Conservation (phyloP, 1,140 invertebrate genomes). For the Metopolophium dirhodum region DNA sequence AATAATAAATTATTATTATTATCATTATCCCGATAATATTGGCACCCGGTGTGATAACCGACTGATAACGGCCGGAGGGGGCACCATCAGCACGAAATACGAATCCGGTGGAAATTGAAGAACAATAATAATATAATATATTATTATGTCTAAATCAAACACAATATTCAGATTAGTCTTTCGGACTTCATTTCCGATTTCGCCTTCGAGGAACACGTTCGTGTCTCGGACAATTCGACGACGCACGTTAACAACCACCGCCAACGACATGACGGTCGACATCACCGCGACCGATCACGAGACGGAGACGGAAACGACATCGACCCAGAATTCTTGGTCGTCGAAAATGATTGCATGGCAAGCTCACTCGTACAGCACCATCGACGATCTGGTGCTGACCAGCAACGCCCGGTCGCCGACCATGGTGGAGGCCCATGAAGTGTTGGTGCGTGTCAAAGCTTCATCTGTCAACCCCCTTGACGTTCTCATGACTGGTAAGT, state of each 20-base stretch:
- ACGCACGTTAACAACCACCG: not conserved
- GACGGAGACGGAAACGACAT: not conserved
- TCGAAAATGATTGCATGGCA: constrained; percentile 75
- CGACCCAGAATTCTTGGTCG: not conserved
- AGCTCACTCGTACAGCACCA: constrained; percentile 75
- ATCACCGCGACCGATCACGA: not conserved
- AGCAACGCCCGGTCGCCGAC: constrained; percentile 71
- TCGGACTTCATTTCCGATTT: not conserved
- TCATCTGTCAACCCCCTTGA: constrained; percentile 93
- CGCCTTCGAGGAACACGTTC: not conserved
- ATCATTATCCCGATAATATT: not conserved
- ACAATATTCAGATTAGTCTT: not conserved
- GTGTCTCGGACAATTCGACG: not conserved
- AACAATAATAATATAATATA: not conserved
- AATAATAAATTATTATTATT: not conserved
- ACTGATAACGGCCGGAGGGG: not conserved
- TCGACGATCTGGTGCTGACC: constrained; percentile 71
- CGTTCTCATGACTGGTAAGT: constrained; percentile 78
- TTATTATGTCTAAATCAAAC: not conserved
- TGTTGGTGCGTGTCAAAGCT: constrained; percentile 81
- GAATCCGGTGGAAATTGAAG: not conserved
- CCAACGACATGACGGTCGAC: not conserved
- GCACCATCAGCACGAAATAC: not conserved
- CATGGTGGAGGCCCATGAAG: constrained; percentile 73
- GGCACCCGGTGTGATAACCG: not conserved